These are phyloP conservation scores for Cephus nigrinus DNA, from an alignment of 2,888 invertebrate genomes.

Conservation along the genomic window DNA sequence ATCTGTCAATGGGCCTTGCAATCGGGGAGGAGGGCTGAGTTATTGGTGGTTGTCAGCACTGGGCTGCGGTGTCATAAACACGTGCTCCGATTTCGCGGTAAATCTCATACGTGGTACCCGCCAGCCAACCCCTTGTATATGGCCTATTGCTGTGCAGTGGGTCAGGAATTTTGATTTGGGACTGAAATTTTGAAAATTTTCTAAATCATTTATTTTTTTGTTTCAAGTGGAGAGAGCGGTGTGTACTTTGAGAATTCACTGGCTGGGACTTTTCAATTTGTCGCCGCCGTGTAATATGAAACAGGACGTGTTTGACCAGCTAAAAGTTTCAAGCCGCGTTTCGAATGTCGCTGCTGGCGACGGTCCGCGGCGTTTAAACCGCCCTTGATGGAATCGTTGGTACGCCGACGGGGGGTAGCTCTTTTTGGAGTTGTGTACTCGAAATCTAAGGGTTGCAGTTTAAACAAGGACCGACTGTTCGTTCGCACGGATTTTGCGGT, in stretches of 20 bases:
- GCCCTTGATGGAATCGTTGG: not conserved
- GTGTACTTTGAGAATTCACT: not conserved
- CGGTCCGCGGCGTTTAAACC: not conserved
- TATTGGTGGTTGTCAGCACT: constrained; percentile 57
- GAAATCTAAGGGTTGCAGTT: not conserved
- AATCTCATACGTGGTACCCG: constrained; percentile 31
- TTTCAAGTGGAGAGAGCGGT: not conserved
- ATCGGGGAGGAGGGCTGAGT: constrained; percentile 48
- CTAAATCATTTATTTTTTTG: not conserved
- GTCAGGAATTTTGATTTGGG: not conserved
- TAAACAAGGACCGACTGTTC: not conserved
- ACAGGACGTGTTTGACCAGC: constrained; percentile 56
- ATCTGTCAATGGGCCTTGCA: constrained; percentile 58
- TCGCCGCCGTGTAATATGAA: constrained; percentile 49
- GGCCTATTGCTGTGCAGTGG: not conserved
- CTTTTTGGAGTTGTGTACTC: not conserved
- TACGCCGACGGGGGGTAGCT: not conserved
- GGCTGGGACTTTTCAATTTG: not conserved
- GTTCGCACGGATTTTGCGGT: constrained; percentile 6
- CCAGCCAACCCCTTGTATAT: not conserved
- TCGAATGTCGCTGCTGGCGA: constrained; percentile 12
- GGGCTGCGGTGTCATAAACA: constrained; percentile 57
- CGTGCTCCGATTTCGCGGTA: constrained; percentile 59
- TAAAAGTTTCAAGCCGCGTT: constrained; percentile 49
- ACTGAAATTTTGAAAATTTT: not conserved